Evolutionary conservation across 2,113 vertebrate species (phyloP).

Genomic region (Melanerpes formicivorus): DNA sequence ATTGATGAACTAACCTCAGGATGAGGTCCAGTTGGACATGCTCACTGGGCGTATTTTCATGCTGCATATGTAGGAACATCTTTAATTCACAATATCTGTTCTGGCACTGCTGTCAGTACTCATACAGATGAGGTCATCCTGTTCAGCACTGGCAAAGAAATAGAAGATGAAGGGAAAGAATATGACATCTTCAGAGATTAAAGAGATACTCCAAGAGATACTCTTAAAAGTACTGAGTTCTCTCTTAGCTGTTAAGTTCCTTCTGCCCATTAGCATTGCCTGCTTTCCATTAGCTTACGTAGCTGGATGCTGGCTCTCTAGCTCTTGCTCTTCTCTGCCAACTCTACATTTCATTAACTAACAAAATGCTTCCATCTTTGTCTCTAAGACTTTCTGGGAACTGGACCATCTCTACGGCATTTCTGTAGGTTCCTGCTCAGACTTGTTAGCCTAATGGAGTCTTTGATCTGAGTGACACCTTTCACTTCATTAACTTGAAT

Average conservation of each 20-base stretch:
- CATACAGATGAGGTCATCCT: background rate
- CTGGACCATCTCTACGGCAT: background rate
- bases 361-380: background rate
- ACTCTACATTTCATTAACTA: background rate
- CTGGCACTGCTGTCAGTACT: background rate
- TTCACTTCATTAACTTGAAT: background rate
- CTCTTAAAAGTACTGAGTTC: background rate
- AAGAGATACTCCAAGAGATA: background rate
- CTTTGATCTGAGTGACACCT: constrained; percentile 10
- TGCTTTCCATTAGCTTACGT: background rate
- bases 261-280: background rate
- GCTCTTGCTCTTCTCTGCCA: background rate
- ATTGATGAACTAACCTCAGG: background rate
- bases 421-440: background rate
- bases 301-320: background rate
- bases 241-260: background rate
- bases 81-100: background rate
- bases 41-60: background rate
- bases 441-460: background rate
- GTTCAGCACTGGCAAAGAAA: constrained; percentile 3
- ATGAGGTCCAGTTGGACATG: background rate
- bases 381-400: background rate
- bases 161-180: background rate
- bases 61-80: background rate
- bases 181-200: background rate